Conservation (phyloP, 2,797 vertebrate genomes). For the Limnodromus scolopaceus region DNA sequence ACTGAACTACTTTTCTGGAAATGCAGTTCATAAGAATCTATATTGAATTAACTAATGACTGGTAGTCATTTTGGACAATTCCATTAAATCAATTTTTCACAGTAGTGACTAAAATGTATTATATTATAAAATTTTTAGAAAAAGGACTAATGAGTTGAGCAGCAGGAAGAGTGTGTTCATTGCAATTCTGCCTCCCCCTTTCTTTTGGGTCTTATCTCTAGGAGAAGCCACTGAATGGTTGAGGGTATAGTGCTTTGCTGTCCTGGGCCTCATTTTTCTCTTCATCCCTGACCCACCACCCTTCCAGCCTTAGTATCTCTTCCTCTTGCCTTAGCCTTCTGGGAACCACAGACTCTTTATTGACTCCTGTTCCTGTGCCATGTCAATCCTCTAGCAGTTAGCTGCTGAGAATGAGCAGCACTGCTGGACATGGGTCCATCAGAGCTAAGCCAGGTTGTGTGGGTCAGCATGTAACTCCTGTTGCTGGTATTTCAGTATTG, state of each 20-base stretch:
- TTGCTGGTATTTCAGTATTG: not conserved
- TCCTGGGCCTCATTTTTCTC: not conserved
- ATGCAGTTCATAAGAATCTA: not conserved
- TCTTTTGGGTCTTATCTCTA: not conserved
- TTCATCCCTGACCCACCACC: not conserved
- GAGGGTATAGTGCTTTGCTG: not conserved
- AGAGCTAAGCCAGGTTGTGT: not conserved
- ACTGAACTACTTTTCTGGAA: not conserved
- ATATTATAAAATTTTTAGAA: not conserved
- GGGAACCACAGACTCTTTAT: not conserved
- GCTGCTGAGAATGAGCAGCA: not conserved
- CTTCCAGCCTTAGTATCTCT: not conserved
- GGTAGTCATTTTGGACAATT: not conserved
- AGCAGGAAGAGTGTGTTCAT: not conserved
- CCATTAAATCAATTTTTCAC: not conserved
- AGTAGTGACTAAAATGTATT: not conserved
- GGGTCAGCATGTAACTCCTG: not conserved
- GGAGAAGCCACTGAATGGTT: not conserved
- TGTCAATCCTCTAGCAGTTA: not conserved
- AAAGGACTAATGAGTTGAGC: not conserved
- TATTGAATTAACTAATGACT: not conserved
- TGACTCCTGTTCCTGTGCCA: not conserved
- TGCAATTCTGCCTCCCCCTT: not conserved
- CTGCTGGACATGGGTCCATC: rapidly evolving
- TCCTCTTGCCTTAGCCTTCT: not conserved